These are phyloP conservation scores for Cochlearius cochlearius DNA, from an alignment of 2,113 vertebrate genomes.

Conservation along the genomic window DNA sequence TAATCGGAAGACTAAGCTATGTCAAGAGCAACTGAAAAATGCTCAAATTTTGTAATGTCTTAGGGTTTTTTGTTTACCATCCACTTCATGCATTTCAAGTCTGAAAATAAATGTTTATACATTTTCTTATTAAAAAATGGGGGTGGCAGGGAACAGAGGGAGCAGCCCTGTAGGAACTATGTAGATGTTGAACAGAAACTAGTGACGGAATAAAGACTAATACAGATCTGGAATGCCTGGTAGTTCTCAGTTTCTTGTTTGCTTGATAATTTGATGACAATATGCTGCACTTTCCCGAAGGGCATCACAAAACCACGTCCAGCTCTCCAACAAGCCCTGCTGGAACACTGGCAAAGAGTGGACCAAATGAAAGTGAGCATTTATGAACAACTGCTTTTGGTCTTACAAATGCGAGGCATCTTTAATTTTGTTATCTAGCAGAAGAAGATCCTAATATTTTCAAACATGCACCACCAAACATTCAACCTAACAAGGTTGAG, in stretches of 20 bases:
- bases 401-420: background rate
- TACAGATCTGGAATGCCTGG: background rate
- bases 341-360: background rate
- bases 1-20: background rate
- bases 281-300: background rate
- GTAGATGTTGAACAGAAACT: background rate
- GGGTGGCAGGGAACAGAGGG: background rate
- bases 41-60: background rate
- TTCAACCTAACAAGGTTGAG: background rate
- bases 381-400: background rate
- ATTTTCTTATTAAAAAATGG: background rate
- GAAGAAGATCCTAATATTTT: background rate
- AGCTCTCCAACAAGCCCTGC: background rate
- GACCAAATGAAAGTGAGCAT: background rate
- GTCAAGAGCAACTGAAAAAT: background rate
- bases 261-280: background rate
- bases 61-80: background rate
- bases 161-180: background rate
- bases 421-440: background rate
- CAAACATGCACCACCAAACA: background rate
- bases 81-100: background rate
- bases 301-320: background rate
- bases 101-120: background rate
- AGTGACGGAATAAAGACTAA: background rate
- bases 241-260: background rate